phyloP scores from a whole-genome alignment of 2,888 invertebrate genomes.

The Scaptomyza flava region DNA sequence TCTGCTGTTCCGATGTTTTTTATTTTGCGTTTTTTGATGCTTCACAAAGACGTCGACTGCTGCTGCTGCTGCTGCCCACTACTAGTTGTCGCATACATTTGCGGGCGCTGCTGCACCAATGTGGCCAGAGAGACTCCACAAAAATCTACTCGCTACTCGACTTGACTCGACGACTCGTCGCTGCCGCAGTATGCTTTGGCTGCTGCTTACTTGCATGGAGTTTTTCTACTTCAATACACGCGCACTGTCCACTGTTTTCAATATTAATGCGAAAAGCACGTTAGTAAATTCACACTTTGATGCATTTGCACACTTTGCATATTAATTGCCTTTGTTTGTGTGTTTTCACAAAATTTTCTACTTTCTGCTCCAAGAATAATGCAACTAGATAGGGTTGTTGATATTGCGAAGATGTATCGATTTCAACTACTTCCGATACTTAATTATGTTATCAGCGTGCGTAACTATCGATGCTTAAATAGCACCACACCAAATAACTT shows the following conservation, averaged over 20 bases:
- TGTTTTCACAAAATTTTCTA: constrained; percentile 54
- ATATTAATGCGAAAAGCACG: constrained; percentile 17
- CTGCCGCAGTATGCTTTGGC: constrained; percentile 62
- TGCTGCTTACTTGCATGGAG: constrained; percentile 61
- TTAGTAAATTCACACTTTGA: constrained; percentile 29
- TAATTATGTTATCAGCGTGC: constrained; percentile 1
- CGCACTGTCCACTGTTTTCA: constrained; percentile 25
- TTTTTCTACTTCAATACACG: constrained; percentile 24
- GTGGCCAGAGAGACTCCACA: constrained; percentile 62
- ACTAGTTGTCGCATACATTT: constrained; percentile 72
- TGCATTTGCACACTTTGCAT: constrained; percentile 41
- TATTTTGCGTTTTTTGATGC: constrained; percentile 20
- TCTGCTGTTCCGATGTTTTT: constrained; percentile 31
- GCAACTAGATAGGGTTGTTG: constrained; percentile 61
- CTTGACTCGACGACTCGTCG: constrained; percentile 57
- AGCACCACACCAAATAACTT: neutral
- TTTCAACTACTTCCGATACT: constrained; percentile 10
- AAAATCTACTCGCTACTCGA: constrained; percentile 61
- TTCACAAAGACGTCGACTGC: constrained; percentile 56
- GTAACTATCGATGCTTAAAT: constrained; percentile 24
- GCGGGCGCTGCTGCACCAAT: constrained; percentile 62
- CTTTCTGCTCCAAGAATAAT: constrained; percentile 56
- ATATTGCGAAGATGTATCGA: constrained; percentile 50
- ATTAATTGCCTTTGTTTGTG: constrained; percentile 23
- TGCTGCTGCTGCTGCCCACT: constrained; percentile 55